These are phyloP conservation scores for Yponomeuta plumbellus DNA, from an alignment of 2,888 invertebrate species.

Conservation along the genomic window DNA sequence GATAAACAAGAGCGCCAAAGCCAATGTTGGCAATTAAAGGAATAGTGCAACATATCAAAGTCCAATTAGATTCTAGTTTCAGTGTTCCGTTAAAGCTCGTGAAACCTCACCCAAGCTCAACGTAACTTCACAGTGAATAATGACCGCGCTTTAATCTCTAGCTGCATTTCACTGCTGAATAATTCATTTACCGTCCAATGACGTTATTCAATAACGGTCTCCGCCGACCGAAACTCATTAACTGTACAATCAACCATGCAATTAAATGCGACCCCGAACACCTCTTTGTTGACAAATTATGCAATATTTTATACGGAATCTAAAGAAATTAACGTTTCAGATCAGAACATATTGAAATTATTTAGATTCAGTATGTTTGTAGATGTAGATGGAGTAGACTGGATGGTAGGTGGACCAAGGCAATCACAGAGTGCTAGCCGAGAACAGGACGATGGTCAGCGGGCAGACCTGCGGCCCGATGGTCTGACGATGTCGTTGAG, in stretches of 20 bases:
- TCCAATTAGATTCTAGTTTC: not conserved
- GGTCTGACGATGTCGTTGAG: no score
- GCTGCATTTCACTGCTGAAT: slow-evolving; percentile 34
- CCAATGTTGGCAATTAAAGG: no score
- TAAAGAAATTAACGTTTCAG: not conserved
- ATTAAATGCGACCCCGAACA: not conserved
- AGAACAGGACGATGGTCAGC: no score
- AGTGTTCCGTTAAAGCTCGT: not conserved
- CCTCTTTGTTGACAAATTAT: not conserved
- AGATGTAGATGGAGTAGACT: no score
- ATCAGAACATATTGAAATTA: not conserved
- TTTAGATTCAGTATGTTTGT: no score
- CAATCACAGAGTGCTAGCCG: no score
- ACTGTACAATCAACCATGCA: not conserved
- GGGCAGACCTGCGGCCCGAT: no score
- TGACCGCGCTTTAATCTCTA: slow-evolving; percentile 54
- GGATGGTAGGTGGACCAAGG: no score
- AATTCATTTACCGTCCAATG: slow-evolving; percentile 28
- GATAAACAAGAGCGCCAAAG: no score
- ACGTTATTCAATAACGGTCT: slow-evolving; percentile 10
- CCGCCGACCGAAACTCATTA: slow-evolving; percentile 12
- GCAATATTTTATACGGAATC: not conserved
- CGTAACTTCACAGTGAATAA: slow-evolving; percentile 43
- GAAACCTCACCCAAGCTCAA: not conserved
- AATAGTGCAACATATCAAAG: not conserved